Conservation (phyloP, 2,113 vertebrate species). For the Carassius carassius region DNA sequence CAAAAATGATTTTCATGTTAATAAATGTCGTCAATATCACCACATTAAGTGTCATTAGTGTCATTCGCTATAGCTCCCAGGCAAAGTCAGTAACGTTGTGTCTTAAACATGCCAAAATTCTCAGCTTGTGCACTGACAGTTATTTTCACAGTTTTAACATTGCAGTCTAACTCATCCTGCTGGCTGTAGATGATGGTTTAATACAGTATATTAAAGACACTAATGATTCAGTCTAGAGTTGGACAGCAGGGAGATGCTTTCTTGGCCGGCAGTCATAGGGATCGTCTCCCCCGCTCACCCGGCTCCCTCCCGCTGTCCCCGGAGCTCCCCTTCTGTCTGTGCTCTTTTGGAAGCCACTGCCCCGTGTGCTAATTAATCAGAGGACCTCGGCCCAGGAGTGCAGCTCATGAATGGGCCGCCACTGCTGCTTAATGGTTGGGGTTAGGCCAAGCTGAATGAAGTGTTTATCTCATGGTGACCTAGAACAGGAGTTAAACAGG, state of each 20-base stretch:
- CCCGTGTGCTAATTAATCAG: constrained; percentile 73
- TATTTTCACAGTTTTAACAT: neutral
- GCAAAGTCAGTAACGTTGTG: neutral
- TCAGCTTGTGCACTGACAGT: neutral
- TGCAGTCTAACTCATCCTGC: neutral
- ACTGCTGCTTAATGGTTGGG: constrained; percentile 67
- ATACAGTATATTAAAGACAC: constrained; percentile 4
- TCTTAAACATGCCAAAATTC: neutral
- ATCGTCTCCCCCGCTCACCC: constrained; percentile 3
- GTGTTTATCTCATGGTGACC: constrained; percentile 79
- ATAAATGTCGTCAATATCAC: neutral
- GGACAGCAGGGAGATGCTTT: constrained; percentile 12
- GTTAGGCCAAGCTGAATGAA: constrained; percentile 71
- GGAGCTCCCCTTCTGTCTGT: neutral
- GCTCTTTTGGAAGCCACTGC: constrained; percentile 67
- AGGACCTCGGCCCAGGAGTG: constrained; percentile 61
- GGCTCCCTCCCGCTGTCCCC: constrained; percentile 24
- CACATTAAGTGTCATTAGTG: neutral
- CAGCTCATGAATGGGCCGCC: constrained; percentile 63
- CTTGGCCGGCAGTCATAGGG: constrained; percentile 32
- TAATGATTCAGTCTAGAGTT: neutral
- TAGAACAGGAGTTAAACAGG: constrained; percentile 77
- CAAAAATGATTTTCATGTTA: neutral
- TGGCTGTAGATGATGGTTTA: constrained; percentile 10
- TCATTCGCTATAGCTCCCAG: neutral